A percentile compares a stretch with the other conserved stretches of the same genome.
Conservation (phyloP, 2,113 vertebrate genomes). For the Heteronetta atricapilla region DNA sequence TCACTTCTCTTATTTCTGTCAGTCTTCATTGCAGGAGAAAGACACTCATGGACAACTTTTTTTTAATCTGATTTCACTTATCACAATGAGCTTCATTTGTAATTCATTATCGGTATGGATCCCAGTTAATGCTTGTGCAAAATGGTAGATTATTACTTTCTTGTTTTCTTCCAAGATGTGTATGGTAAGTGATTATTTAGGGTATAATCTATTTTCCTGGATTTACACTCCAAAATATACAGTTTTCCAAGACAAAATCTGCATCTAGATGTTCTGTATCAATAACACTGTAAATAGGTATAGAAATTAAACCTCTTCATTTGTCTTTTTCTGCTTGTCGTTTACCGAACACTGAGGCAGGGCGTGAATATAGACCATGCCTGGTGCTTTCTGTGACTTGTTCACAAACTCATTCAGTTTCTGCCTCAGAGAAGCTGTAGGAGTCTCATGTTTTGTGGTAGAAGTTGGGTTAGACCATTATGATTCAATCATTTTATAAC, state of each 20-base stretch:
- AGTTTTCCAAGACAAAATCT: not conserved
- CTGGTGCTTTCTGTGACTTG: not conserved
- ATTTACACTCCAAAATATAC: not conserved
- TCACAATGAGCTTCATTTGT: not conserved
- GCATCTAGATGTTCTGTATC: not conserved
- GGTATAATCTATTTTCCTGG: not conserved
- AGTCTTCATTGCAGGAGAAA: not conserved
- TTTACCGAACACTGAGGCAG: not conserved
- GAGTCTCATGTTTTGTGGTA: not conserved
- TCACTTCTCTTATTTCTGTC: not conserved
- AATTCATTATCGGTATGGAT: not conserved
- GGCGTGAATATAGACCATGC: not conserved
- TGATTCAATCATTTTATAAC: not conserved
- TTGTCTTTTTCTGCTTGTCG: not conserved
- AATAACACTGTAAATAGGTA: not conserved
- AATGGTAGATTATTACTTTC: not conserved
- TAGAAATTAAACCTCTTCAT: not conserved
- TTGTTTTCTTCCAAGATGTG: not conserved
- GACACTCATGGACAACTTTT: not conserved
- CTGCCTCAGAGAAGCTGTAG: not conserved
- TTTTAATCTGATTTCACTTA: not conserved
- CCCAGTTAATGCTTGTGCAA: not conserved
- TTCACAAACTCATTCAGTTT: not conserved
- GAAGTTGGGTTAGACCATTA: not conserved
- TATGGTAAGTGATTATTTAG: not conserved